These are phyloP conservation scores for Cheracebus regulus DNA, from an alignment of 2,797 vertebrate genomes.

Conservation along the genomic window DNA sequence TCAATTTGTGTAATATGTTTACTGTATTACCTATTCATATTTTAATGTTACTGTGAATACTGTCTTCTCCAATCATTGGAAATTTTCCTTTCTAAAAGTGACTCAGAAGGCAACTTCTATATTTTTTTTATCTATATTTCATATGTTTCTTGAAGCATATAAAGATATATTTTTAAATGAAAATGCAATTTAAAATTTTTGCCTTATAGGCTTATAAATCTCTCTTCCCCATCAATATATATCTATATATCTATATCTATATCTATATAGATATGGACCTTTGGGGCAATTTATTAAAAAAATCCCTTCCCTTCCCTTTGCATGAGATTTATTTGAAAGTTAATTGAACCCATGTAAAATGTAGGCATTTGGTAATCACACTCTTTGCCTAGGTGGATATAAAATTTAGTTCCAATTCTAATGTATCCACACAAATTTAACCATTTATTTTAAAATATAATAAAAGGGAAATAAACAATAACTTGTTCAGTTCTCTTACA, in stretches of 20 bases:
- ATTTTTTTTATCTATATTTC: neutral
- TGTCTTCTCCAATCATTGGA: neutral
- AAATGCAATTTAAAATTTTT: neutral
- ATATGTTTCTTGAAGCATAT: neutral
- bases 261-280: neutral
- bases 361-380: neutral
- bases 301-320: neutral
- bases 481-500: neutral
- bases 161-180: neutral
- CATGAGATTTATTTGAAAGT: neutral
- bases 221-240: neutral
- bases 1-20: neutral
- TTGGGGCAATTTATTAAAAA: neutral
- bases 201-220: too few species aligned
- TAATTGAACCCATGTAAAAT: constrained; percentile 29
- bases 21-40: neutral
- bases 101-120: neutral
- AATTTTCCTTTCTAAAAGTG: neutral
- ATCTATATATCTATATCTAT: neutral
- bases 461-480: constrained; percentile 47
- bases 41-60: neutral
- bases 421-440: neutral
- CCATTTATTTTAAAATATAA: constrained; percentile 42
- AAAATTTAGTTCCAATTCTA: neutral
- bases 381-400: neutral